These are phyloP conservation scores for Noctua pronuba DNA, from an alignment of 2,888 invertebrate genomes.

Conservation along the genomic window DNA sequence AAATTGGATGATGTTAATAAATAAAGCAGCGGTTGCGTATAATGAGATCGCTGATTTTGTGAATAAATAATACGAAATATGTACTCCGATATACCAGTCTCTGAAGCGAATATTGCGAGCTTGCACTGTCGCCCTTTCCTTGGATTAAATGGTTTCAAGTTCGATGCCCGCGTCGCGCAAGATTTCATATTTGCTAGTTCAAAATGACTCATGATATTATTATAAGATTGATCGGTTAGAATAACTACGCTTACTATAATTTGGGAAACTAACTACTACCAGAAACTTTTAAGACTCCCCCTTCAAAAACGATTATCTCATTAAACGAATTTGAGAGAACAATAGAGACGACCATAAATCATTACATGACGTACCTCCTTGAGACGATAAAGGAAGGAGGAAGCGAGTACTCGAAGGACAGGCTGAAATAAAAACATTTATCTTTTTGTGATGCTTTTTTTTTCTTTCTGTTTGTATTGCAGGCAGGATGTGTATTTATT, in stretches of 20 bases:
- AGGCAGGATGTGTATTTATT: constrained; percentile 30
- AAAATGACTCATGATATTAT: no score
- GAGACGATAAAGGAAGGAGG: constrained; percentile 62
- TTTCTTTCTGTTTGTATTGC: constrained; percentile 1
- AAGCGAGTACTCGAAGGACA: constrained; percentile 57
- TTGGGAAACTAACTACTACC: background rate
- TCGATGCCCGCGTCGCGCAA: background rate
- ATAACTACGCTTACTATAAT: background rate
- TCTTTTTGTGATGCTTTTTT: constrained; percentile 24
- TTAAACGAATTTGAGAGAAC: constrained; percentile 44
- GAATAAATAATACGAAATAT: constrained; percentile 39
- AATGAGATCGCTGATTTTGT: constrained; percentile 50
- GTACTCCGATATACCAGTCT: background rate
- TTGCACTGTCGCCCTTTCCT: background rate
- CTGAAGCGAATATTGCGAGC: constrained; percentile 1
- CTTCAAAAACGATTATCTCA: constrained; percentile 36
- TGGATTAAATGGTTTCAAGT: background rate
- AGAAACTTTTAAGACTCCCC: constrained; percentile 7
- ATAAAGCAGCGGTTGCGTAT: constrained; percentile 48
- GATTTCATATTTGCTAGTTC: no score
- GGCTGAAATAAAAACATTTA: constrained; percentile 40
- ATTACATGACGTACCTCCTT: constrained; percentile 54
- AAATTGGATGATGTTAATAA: constrained; percentile 66
- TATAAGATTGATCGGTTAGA: background rate
- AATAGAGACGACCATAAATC: constrained; percentile 61